A percentile compares a stretch with the other conserved stretches of the same genome.
Conservation (phyloP, 2,797 vertebrate genomes). For the Artibeus lituratus region DNA sequence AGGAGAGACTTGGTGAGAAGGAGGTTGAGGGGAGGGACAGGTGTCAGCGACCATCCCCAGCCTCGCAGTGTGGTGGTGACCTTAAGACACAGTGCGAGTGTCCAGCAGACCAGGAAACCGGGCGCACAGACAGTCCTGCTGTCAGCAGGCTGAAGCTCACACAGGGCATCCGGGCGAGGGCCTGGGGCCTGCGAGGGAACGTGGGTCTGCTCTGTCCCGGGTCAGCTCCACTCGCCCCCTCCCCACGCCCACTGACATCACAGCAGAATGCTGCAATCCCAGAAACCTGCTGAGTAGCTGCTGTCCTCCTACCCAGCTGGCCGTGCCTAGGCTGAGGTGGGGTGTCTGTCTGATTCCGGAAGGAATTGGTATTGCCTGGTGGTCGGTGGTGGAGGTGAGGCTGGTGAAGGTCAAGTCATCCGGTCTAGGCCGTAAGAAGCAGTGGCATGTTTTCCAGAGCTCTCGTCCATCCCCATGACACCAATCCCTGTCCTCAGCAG, state of each 20-base stretch:
- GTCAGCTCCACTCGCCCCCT: neutral
- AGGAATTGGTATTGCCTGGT: neutral
- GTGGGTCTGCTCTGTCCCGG: neutral
- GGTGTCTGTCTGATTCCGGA: neutral
- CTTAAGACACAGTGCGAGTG: neutral
- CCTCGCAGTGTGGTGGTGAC: neutral
- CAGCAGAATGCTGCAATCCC: neutral
- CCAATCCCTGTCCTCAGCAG: accelerated
- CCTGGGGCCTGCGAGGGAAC: neutral
- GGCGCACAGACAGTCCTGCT: accelerated
- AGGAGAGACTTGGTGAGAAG: neutral
- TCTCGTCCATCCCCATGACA: neutral
- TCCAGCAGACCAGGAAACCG: neutral
- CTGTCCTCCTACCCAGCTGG: neutral
- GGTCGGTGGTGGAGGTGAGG: neutral
- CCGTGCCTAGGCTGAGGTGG: neutral
- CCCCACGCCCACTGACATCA: neutral
- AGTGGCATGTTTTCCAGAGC: neutral
- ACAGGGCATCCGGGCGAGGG: neutral
- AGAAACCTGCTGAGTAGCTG: neutral
- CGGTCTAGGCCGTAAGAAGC: neutral
- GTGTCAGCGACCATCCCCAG: neutral
- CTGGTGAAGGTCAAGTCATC: neutral
- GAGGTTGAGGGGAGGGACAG: neutral
- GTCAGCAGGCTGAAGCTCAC: neutral